Base-by-base conservation (phyloP, 1,140 invertebrate species). In the Drosophila lacertosa region DNA sequence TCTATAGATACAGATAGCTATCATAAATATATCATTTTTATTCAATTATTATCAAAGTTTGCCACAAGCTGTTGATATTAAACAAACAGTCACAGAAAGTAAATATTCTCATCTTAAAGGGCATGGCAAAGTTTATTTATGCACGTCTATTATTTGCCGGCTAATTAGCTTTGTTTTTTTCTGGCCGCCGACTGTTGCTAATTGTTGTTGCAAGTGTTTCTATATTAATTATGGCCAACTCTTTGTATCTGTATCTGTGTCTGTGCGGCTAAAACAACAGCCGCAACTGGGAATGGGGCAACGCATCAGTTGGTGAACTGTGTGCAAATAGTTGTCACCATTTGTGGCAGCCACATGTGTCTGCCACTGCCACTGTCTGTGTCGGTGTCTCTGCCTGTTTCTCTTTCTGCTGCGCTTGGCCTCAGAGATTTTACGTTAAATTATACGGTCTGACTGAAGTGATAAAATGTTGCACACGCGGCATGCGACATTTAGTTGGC, bases 361-460 rank as follows among this genome's bases (percentile, higher is more conserved):
- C 22, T 58, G 11, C 5, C 50, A 55, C 20, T 15, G 22, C 47
- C 45, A n/a, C 13, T 29, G 5, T 24, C 45, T 16, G 24, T 32
- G 5, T 26, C 35, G 53, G 24, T 47, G 44, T 2, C 20, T 22
- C 2, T 22, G 20, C 6, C 26, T 29, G 26, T 29, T 5, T 5
- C 26, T 29, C 39, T 24, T 54, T 51, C 22, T 63, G 71, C 60
- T 42, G 29, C 66, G 79, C 75, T 67, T 72, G 77, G 82, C 57
- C 63, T 81, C 60, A 29, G 7, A 47, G 82, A 86, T 88, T 88
- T 88, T 78, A 82, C 82, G 83, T 88, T 75, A 80, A 88, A 88
- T 88, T 88, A 88, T 78, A 88, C 82, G 82, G 82, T 88, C 82
- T 88, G 82, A 75, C 66, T 82, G 78, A 88, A 88, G 82, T 88